Conservation (phyloP, 2,888 invertebrate genomes). For the Ormyrus rosae region DNA sequence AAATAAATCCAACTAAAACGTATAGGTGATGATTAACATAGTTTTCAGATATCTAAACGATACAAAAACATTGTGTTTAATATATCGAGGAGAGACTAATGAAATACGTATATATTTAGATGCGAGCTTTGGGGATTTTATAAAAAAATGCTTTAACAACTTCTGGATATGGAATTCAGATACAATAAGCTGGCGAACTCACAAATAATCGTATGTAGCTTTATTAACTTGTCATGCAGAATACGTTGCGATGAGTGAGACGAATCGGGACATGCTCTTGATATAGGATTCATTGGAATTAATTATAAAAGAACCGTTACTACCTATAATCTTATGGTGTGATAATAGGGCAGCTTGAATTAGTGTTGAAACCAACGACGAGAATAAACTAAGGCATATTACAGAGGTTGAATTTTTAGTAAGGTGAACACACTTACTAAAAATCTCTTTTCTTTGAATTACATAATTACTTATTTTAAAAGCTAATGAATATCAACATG, state of each 20-base stretch:
- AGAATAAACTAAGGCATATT: neutral
- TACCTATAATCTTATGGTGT: neutral
- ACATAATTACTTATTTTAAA: no score
- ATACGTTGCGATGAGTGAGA: neutral
- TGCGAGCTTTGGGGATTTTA: neutral
- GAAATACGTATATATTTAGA: neutral
- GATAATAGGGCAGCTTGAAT: neutral
- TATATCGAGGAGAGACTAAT: no score
- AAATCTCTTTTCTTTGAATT: no score
- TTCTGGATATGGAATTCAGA: neutral
- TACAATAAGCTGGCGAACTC: neutral
- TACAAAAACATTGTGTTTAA: no score
- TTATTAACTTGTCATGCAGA: neutral
- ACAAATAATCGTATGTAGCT: neutral
- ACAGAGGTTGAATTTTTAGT: neutral
- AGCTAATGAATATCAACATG: no score
- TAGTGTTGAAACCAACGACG: neutral
- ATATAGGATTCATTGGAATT: neutral
- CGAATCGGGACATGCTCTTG: neutral
- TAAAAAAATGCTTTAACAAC: neutral
- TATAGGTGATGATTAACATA: no score
- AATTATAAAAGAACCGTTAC: neutral
- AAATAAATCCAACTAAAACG: no score
- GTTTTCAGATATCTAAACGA: no score
- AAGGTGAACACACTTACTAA: no score